These are phyloP conservation scores for Brachyrhaphis roseni DNA, from an alignment of 2,797 vertebrate genomes.

Conservation along the genomic window DNA sequence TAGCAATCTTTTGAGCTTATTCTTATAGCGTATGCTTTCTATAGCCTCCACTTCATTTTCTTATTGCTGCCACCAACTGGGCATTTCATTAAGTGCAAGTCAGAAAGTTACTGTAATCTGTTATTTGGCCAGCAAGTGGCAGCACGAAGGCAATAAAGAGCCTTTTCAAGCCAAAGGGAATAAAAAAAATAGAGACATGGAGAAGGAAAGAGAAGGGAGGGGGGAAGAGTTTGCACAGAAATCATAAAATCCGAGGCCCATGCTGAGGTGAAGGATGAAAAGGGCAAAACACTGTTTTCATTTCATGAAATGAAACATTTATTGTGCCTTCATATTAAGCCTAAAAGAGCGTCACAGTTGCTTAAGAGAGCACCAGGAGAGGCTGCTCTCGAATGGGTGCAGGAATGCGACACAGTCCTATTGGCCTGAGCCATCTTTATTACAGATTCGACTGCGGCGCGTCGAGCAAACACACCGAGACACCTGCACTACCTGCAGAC, in stretches of 20 bases:
- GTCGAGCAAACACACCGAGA: slow-evolving; percentile 48
- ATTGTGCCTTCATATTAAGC: slow-evolving; percentile 75
- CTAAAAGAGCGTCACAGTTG: slow-evolving; percentile 67
- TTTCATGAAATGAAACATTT: slow-evolving; percentile 82
- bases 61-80: slow-evolving; percentile 80
- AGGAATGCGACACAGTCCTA: slow-evolving; percentile 58
- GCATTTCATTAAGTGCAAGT: slow-evolving; percentile 57
- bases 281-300: slow-evolving; percentile 80
- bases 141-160: slow-evolving; percentile 83
- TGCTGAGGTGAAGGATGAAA: slow-evolving; percentile 69
- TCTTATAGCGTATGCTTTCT: slow-evolving; percentile 33
- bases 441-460: slow-evolving; percentile 59
- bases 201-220: neutral
- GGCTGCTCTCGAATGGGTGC: slow-evolving; percentile 46
- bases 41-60: slow-evolving; percentile 14
- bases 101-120: slow-evolving; percentile 43
- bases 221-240: slow-evolving; percentile 22
- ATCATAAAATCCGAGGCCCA: slow-evolving; percentile 56
- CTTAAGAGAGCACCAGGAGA: slow-evolving; percentile 75
- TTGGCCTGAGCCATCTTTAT: slow-evolving; percentile 71
- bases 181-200: neutral
- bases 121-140: slow-evolving; percentile 81
- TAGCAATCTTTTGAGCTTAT: slow-evolving; percentile 10
- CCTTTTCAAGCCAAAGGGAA: slow-evolving; percentile 33
- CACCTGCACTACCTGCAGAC: slow-evolving; percentile 56